Evolutionary conservation across 2,797 vertebrate species (phyloP).

Genomic region (Propithecus perrieri): DNA sequence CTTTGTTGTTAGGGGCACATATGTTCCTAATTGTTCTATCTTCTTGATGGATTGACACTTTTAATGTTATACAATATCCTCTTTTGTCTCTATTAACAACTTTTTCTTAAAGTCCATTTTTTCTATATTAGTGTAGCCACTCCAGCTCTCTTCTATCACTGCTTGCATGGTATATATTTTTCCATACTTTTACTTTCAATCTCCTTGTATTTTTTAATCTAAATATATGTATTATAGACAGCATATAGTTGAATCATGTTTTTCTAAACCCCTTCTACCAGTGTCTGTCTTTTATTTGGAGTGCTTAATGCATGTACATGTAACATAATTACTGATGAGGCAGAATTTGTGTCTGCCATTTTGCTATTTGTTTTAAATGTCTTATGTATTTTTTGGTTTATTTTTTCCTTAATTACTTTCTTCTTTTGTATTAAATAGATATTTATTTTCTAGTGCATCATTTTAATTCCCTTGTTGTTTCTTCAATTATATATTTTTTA

Average conservation of each 20-base stretch:
- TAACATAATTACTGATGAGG: not conserved
- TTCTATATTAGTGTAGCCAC: not conserved
- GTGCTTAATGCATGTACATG: not conserved
- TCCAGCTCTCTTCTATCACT: not conserved
- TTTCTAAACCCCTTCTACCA: not conserved
- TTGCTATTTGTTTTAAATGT: not conserved
- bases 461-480: not conserved
- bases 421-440: not conserved
- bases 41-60: not conserved
- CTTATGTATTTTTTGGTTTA: not conserved
- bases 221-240: not conserved
- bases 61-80: not conserved
- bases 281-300: not conserved
- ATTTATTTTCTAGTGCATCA: not conserved
- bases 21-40: not conserved
- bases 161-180: not conserved
- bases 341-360: not conserved
- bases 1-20: not conserved
- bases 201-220: not conserved
- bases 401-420: not conserved
- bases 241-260: not conserved
- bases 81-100: not conserved
- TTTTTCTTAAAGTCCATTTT: not conserved
- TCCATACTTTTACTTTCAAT: not conserved
- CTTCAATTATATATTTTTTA: not conserved